A percentile compares a stretch with the other conserved stretches of the same genome.
Conservation (phyloP, 2,797 vertebrate genomes). For the Trachurus trachurus region DNA sequence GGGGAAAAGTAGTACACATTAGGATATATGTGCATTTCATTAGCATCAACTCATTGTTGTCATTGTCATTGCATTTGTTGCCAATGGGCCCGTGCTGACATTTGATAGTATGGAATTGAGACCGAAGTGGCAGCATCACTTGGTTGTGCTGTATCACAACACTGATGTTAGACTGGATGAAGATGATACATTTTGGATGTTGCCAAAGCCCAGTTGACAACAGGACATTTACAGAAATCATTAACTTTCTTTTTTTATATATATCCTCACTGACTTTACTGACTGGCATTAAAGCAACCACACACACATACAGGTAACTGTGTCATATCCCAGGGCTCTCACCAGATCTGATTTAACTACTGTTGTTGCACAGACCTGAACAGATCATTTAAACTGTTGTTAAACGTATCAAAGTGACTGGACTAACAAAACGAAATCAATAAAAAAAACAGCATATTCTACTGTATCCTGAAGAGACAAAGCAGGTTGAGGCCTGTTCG, state of each 20-base stretch:
- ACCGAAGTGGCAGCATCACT: not conserved
- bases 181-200: no score
- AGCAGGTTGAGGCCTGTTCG: not conserved
- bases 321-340: not conserved
- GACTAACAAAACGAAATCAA: not conserved
- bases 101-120: no score
- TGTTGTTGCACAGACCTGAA: not conserved
- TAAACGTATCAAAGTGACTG: not conserved
- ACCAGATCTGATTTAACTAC: not conserved
- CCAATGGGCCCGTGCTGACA: no score
- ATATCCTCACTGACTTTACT: not conserved
- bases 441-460: not conserved
- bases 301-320: not conserved
- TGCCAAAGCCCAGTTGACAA: no score
- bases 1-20: not conserved
- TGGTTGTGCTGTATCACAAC: not conserved
- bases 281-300: not conserved
- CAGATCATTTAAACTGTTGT: not conserved
- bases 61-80: not conserved
- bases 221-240: not conserved
- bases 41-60: not conserved
- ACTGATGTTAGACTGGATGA: no score
- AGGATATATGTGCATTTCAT: not conserved
- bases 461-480: not conserved
- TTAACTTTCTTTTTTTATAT: not conserved